Evolutionary conservation across 2,797 vertebrate species (phyloP).

Genomic region (Apodemus agrarius): DNA sequence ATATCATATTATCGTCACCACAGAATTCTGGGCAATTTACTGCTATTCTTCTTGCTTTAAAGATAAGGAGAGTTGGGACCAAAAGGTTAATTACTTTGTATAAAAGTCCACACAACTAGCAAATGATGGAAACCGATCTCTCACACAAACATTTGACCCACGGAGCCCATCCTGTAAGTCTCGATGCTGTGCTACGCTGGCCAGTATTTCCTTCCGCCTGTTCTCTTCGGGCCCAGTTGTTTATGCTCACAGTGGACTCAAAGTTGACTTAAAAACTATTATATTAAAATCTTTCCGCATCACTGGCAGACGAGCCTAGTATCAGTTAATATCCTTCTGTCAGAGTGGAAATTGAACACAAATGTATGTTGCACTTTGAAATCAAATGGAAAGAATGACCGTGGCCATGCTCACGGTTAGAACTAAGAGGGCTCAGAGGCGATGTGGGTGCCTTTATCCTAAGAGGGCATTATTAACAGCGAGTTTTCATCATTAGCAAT

Average conservation of each 20-base stretch:
- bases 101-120: not conserved
- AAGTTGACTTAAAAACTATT: not conserved
- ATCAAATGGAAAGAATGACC: conserved; percentile 38
- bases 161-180: not conserved
- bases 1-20: not conserved
- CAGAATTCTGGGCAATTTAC: not conserved
- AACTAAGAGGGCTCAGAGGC: conserved; percentile 47
- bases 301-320: not conserved
- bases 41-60: not conserved
- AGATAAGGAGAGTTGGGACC: not conserved
- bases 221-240: not conserved
- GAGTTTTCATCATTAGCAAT: conserved; percentile 62
- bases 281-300: conserved; percentile 3
- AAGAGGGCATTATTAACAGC: conserved; percentile 35
- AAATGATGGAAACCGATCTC: not conserved
- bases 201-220: not conserved
- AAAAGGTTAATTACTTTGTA: conserved; percentile 17
- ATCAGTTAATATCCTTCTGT: conserved; percentile 13
- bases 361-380: conserved; percentile 33
- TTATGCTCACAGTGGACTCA: not conserved
- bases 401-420: conserved; percentile 30
- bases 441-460: conserved; percentile 67
- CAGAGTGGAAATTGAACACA: not conserved
- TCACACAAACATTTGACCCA: not conserved
- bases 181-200: not conserved